These are phyloP conservation scores for Patagioenas fasciata DNA, from an alignment of 2,113 vertebrate species.

Conservation along the genomic window DNA sequence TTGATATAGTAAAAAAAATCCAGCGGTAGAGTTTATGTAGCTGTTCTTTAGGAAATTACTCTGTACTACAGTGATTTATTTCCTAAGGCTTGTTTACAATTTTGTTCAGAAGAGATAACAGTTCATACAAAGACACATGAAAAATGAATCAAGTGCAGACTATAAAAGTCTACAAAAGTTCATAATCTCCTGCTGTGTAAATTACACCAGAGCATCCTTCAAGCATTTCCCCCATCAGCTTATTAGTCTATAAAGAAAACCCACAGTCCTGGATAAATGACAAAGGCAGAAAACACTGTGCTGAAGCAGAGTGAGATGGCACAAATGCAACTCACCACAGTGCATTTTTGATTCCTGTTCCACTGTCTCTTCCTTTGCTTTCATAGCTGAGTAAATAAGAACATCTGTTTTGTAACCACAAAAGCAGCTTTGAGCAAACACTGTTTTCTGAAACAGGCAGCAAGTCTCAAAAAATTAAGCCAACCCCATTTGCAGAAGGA, in stretches of 20 bases:
- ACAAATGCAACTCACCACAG: not conserved
- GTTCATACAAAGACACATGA: not conserved
- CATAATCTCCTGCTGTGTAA: not conserved
- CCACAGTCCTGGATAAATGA: not conserved
- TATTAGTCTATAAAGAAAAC: not conserved
- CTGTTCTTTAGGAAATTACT: not conserved
- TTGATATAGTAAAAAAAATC: not conserved
- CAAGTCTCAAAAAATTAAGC: not conserved
- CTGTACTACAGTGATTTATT: not conserved
- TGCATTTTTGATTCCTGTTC: not conserved
- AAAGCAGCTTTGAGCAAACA: not conserved
- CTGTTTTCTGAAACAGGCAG: not conserved
- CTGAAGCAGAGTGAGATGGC: not conserved
- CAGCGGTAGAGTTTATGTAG: not conserved
- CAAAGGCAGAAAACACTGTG: not conserved
- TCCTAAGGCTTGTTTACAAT: not conserved
- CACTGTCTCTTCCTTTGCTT: not conserved
- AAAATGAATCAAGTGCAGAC: conserved; percentile 9
- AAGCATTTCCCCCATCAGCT: not conserved
- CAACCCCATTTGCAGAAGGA: not conserved
- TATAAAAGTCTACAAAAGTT: not conserved
- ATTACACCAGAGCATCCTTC: not conserved
- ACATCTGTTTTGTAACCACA: not conserved
- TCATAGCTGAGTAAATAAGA: not conserved
- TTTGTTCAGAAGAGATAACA: not conserved